Percentiles rank a stretch among this genome's conserved stretches.
Conservation (phyloP, 2,888 invertebrate genomes). For the Hirtodrosophila cameraria region DNA sequence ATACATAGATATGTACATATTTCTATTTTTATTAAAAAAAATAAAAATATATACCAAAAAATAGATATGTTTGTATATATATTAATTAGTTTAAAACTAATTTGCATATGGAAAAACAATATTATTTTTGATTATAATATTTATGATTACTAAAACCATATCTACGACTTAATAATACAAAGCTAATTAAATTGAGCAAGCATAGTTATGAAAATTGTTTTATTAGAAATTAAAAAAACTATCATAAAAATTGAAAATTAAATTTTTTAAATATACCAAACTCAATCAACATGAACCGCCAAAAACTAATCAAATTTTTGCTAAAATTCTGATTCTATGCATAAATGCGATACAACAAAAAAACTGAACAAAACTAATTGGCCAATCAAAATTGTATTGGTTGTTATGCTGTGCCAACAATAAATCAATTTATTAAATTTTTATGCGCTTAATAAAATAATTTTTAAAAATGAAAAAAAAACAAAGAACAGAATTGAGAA, state of each 20-base stretch:
- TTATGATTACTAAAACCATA: too few species aligned
- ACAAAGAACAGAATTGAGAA: not conserved
- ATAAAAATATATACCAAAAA: too few species aligned
- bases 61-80: too few species aligned
- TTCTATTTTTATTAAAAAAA: too few species aligned
- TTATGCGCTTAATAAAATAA: constrained; percentile 71
- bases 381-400: constrained; percentile 31
- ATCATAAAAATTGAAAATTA: too few species aligned
- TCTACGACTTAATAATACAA: too few species aligned
- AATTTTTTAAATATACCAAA: not conserved
- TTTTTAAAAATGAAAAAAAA: constrained; percentile 63
- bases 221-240: too few species aligned
- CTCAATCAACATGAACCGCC: not conserved
- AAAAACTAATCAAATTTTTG: not conserved
- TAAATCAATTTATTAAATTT: constrained; percentile 76
- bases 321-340: not conserved
- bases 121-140: not conserved
- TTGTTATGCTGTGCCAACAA: constrained; percentile 31
- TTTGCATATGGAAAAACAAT: too few species aligned
- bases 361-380: constrained; percentile 30
- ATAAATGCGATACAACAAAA: constrained; percentile 11
- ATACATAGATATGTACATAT: too few species aligned
- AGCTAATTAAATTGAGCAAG: too few species aligned
- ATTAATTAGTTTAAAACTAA: too few species aligned
- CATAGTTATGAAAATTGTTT: too few species aligned